Base-by-base conservation (phyloP, 2,888 invertebrate genomes). In the Pyrrhia umbra region DNA sequence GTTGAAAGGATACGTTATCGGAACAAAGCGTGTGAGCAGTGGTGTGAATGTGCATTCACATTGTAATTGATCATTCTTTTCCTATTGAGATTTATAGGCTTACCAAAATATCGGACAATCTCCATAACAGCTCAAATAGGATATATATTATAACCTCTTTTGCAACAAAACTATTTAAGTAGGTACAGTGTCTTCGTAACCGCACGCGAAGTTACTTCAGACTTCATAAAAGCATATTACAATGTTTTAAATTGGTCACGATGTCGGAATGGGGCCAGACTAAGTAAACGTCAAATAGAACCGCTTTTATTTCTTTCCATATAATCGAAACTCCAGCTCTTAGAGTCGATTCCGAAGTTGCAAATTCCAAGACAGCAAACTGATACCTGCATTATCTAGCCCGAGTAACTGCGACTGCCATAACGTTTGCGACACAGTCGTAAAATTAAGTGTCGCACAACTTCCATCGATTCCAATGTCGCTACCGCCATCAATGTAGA, bases 1-100 rank as follows among this genome's bases (percentile, higher is more conserved):
- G 72, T 68, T 72, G 72, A 75, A 65, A 77, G 70, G 62, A 74
- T 64, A 66, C 37, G 52, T 63, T 54, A 63, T 60, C 59, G 43
- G 60, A 49, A 55, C 42, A 47, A 45, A 52, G 45, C 67, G 67
- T 75, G 64, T 57, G 61, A 75, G 59, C 37, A 10, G 37, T 43
- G 34, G n/a, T 58, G 54, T 34, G 54, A 56, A 61, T 56, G 40
- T 52, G 37, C 45, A 70, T 49, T 56, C 51, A 66, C 56, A 37
- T 51, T 57, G 68, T 54, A 25, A 67, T 57, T 67, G 47, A 54
- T 61, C 39, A 73, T 55, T 52, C 39, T 62, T 62, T 63, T 46
- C 0, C 37, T 27, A 58, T 68, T 58, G 30, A 68, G 62, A 73
- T 72, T 68, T 68, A 73, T 73, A 42, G 47, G 52, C 16, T 46